Base-by-base conservation (phyloP, 2,888 invertebrate species). In the Platypus cylindrus region DNA sequence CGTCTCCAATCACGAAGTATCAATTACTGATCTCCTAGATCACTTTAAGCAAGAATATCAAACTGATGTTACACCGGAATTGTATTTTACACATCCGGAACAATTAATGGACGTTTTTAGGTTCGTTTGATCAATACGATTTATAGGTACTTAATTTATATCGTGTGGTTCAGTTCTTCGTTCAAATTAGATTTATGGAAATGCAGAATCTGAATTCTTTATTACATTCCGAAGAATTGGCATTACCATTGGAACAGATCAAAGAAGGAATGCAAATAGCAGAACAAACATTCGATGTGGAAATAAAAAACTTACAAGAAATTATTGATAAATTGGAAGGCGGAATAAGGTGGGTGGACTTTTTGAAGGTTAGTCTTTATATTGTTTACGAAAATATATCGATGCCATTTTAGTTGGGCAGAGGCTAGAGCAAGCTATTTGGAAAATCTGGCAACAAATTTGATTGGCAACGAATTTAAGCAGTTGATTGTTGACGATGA, bases 141-240 rank as follows among this genome's bases (percentile, higher is more conserved):
- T 11, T 11, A 5, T 5, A 11, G 8, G 13, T 16, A 17, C 13
- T 11, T 30, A 3, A n/a, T n/a, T n/a, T n/a, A n/a, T n/a, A n/a
- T n/a, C n/a, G 4, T 27, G 14, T 27, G 11, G 9, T 27, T 13
- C 9, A 12, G 29, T 16, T n/a, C 12, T 30, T 9, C n/a, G n/a
- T n/a, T n/a, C n/a, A n/a, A n/a, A 75, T 77, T 44, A 59, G 67
- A 35, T 63, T 65, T 17, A 70, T 75, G 52, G 75, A 75, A 54
- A 58, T 68, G 43, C 77, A 77, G 49, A 74, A 76, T 51, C 55
- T 76, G 34, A 70, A 73, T 52, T 71, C 73, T 32, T 64, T 78
- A 44, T 59, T 70, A 24, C 71, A 76, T 46, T 65, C 73, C 3
- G 70, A 71, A 43, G 68, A 70, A 40, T 47, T 76, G 28, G 65